Evolutionary conservation across 1,140 invertebrate genomes (phyloP).

Genomic region (Drosophila tani): DNA sequence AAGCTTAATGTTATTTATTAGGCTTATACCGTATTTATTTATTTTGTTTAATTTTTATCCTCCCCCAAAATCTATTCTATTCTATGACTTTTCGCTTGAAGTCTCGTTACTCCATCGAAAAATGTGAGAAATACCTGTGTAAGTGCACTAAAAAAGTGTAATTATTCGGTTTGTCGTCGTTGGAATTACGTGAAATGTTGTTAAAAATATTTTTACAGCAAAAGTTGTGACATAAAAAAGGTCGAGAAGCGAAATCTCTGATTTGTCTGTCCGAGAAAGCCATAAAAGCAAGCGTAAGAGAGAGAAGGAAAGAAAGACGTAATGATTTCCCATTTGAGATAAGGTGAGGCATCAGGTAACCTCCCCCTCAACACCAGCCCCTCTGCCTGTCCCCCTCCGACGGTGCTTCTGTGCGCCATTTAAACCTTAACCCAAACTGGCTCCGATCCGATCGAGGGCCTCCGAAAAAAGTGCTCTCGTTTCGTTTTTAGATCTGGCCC

Average conservation of each 20-base stretch:
- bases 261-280: conserved; percentile 68
- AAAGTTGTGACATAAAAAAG: conserved; percentile 71
- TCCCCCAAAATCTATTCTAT: background rate
- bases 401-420: conserved; percentile 46
- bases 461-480: conserved; percentile 65
- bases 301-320: conserved; percentile 16
- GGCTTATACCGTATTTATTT: background rate
- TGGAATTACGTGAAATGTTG: conserved; percentile 76
- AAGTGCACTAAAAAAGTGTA: conserved; percentile 67
- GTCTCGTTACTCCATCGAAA: background rate
- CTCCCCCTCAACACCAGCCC: background rate
- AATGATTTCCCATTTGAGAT: conserved; percentile 82
- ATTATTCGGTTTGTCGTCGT: conserved; percentile 60
- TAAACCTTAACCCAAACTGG: conserved; percentile 36
- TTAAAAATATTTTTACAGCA: conserved; percentile 77
- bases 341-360: conserved; percentile 64
- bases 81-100: background rate
- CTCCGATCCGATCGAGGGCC: conserved; percentile 33
- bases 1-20: background rate
- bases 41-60: background rate
- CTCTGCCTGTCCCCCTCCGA: background rate
- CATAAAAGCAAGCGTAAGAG: conserved; percentile 24
- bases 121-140: conserved; percentile 68
- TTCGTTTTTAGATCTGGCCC: conserved; percentile 69
- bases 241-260: conserved; percentile 52